Percentiles rank a stretch among this genome's conserved stretches.
Evolutionary conservation across 2,888 invertebrate genomes (phyloP).

Genomic region (Cryptosula pallasiana): DNA sequence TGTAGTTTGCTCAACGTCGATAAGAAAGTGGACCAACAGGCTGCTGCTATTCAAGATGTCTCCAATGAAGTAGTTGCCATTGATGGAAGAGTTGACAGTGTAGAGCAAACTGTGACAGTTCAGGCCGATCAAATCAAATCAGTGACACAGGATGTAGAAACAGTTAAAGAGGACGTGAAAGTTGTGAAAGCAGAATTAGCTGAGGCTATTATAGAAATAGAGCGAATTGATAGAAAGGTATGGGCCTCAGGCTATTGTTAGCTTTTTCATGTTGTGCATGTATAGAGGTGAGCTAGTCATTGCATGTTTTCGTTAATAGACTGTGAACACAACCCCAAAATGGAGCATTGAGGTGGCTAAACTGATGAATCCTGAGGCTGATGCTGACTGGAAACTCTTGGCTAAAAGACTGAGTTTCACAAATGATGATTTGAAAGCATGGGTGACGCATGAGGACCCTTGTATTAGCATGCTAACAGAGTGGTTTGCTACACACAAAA

Average conservation of each 20-base stretch:
- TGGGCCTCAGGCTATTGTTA: no score
- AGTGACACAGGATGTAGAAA: not conserved
- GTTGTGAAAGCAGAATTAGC: slow-evolving; percentile 9
- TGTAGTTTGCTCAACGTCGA: no score
- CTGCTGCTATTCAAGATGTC: no score
- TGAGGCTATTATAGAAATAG: slow-evolving; percentile 12
- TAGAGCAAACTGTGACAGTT: not conserved
- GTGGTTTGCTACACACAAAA: slow-evolving; percentile 48
- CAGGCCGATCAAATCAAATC: not conserved
- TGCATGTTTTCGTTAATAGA: not conserved
- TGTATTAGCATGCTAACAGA: slow-evolving; percentile 48
- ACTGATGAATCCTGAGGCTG: slow-evolving; percentile 39
- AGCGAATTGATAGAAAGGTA: slow-evolving; percentile 21
- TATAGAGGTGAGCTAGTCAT: no score
- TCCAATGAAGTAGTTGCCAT: no score
- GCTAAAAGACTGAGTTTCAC: slow-evolving; percentile 45
- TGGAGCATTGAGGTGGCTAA: slow-evolving; percentile 46
- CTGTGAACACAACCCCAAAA: slow-evolving; percentile 36
- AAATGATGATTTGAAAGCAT: slow-evolving; percentile 43
- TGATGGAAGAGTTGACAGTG: not conserved
- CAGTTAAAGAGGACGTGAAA: not conserved
- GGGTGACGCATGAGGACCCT: slow-evolving; percentile 46
- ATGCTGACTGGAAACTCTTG: slow-evolving; percentile 47
- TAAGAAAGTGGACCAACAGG: no score
- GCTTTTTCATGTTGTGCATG: no score